Evolutionary conservation across 2,113 vertebrate genomes (phyloP).

Genomic region (Scomber colias): DNA sequence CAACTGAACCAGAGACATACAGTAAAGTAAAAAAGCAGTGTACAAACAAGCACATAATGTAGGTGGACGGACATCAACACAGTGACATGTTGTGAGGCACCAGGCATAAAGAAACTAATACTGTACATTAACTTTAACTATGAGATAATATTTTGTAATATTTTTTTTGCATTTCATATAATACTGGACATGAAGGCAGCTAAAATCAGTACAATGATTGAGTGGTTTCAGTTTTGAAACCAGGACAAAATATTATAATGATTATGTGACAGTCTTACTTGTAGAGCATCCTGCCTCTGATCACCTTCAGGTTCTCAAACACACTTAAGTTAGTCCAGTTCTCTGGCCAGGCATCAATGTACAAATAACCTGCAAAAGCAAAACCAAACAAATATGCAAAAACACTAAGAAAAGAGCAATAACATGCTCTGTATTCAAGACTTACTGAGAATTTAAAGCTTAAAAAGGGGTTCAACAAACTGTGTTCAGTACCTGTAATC

Average conservation of each 20-base stretch:
- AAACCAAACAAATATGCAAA: background rate
- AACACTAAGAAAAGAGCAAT: background rate
- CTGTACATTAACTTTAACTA: background rate
- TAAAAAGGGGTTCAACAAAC: background rate
- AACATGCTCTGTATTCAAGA: background rate
- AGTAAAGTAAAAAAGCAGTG: background rate
- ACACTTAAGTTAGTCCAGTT: constrained; percentile 84
- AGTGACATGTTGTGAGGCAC: constrained; percentile 19
- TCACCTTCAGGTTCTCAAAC: constrained; percentile 93
- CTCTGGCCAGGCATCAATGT: constrained; percentile 92
- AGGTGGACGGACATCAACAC: constrained; percentile 2
- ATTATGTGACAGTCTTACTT: constrained; percentile 83
- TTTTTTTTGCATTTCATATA: too few relatives aligned
- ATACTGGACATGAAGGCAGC: too few relatives aligned
- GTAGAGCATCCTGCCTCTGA: constrained; percentile 92
- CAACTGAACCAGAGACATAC: background rate
- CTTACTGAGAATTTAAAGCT: background rate
- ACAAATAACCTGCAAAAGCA: constrained; percentile 89
- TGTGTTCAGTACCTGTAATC: constrained; percentile 89
- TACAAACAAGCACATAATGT: constrained; percentile 15
- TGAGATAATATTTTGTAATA: background rate
- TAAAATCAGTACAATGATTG: background rate
- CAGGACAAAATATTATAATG: background rate
- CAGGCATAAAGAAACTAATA: constrained; percentile 4
- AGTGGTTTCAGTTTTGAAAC: background rate